phyloP scores from a whole-genome alignment of 2,888 invertebrate species.

The Cactoblastis cactorum region DNA sequence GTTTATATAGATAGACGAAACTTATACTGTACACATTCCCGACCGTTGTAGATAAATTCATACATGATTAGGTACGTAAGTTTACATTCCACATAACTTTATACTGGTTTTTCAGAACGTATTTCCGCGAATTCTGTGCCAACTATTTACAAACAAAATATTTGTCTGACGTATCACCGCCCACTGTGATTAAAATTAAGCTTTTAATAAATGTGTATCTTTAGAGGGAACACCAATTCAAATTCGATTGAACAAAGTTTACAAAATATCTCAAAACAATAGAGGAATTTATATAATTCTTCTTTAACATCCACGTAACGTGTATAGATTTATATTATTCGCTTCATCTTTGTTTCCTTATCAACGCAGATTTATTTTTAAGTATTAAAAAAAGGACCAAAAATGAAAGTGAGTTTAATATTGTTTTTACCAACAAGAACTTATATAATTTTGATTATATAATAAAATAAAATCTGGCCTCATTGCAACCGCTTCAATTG shows the following conservation, averaged over 20 bases:
- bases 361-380: not conserved
- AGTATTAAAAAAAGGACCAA: not conserved
- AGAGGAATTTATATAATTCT: too few relatives aligned
- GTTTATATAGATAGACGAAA: slow-evolving; percentile 36
- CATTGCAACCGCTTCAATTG: not conserved
- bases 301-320: too few relatives aligned
- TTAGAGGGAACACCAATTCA: too few relatives aligned
- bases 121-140: slow-evolving; percentile 7
- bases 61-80: not conserved
- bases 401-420: not conserved
- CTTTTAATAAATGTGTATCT: too few relatives aligned
- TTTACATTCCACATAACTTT: slow-evolving; percentile 15
- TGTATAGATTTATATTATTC: too few relatives aligned
- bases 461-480: not conserved
- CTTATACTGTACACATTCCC: slow-evolving; percentile 4
- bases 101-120: slow-evolving; percentile 10
- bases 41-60: not conserved
- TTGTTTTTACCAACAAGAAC: not conserved
- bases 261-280: too few relatives aligned
- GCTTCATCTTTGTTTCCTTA: too few relatives aligned
- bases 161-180: slow-evolving; percentile 1
- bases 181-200: slow-evolving; percentile 1
- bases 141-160: slow-evolving; percentile 16
- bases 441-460: not conserved
- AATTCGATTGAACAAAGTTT: too few relatives aligned